Base-by-base conservation (phyloP, 2,888 invertebrate species). In the Metellina segmentata region DNA sequence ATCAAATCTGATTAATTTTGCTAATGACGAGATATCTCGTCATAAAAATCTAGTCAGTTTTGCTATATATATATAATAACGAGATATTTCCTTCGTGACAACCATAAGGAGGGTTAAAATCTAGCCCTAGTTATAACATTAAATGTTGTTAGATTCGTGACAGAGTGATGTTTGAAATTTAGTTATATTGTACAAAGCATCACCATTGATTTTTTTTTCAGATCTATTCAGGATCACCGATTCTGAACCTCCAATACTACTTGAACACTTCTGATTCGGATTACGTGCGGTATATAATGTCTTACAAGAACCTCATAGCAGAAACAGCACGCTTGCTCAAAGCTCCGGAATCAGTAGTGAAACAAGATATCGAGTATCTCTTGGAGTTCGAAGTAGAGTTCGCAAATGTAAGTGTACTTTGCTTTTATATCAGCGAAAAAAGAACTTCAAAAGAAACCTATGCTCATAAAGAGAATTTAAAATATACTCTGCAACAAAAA, bases 361-460 rank as follows among this genome's bases (percentile, higher is more conserved):
- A 94, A 94, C 94, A 94, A 4, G 95, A 95, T 81, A 95, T 95
- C 52, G 95, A 94, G 53, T 94, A 94, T 6, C 94, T 95, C 82
- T 93, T 96, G 34, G 94, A 95, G 85, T 95, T 96, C 94, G 95
- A 96, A 94, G 94, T 94, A n/a, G 94, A 94, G 85, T 94, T 96
- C 79, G 95, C 95, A 1, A 94, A 95, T 94, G 95, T 96, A 94
- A 94, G 95, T 93, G 61, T 53, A 20, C 9, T 49, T 87, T 74
- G 6, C 13, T 71, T 70, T 8, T 49, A 48, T 49, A 13, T 5
- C 74, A 74, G 8, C 20, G 1, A 34, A 16, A 1, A 61, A 61
- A 61, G 34, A 34, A 34, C 34, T 34, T 34, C 34, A 34, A 34
- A 34, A 34, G 34, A 34, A 34, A 34, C 34, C 34, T 34, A 34